These are phyloP conservation scores for Papilio elwesi DNA, from an alignment of 2,888 invertebrate genomes.

Conservation along the genomic window DNA sequence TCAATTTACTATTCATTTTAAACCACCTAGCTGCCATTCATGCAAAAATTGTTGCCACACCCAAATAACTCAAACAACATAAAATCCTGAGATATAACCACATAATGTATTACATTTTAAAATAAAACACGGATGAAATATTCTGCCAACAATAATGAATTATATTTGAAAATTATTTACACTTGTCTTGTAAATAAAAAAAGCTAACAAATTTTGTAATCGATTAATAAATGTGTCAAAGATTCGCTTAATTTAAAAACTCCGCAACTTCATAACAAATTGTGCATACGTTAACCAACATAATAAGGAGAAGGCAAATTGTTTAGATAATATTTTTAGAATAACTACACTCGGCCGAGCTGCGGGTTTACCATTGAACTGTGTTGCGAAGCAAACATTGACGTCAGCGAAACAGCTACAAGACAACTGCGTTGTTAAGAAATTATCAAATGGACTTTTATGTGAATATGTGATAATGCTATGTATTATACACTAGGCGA, in stretches of 20 bases:
- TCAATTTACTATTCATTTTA: no score
- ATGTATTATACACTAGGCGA: background rate
- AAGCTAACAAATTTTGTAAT: background rate
- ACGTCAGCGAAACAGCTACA: constrained; percentile 8
- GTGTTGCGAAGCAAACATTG: constrained; percentile 14
- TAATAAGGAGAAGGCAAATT: constrained; percentile 5
- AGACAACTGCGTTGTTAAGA: constrained; percentile 24
- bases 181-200: background rate
- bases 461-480: background rate
- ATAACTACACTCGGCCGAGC: constrained; percentile 19
- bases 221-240: background rate
- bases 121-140: background rate
- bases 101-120: no score
- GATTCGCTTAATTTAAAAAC: background rate
- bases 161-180: no score
- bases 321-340: constrained; percentile 24
- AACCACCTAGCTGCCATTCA: no score
- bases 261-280: background rate
- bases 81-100: background rate
- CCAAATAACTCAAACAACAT: background rate
- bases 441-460: constrained; percentile 23
- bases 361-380: constrained; percentile 13
- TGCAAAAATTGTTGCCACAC: no score
- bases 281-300: background rate
- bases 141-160: background rate